Conservation (phyloP, 92 coral and sea anemone genomes). For the Palythoa heliodiscus region DNA sequence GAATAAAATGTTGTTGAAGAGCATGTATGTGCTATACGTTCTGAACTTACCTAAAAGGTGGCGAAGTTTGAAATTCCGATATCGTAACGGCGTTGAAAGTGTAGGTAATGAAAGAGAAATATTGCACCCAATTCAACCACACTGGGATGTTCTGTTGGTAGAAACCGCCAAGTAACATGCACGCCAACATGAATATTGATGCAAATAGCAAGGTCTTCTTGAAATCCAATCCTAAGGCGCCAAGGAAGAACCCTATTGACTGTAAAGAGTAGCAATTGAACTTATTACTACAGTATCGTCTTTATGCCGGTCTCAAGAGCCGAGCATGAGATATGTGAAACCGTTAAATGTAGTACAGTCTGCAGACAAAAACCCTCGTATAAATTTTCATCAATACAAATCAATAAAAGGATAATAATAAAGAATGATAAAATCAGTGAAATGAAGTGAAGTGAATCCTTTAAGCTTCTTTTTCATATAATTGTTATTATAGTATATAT, state of each 20-base stretch:
- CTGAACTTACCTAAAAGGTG: constrained; percentile 63
- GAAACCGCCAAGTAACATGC: constrained; percentile 92
- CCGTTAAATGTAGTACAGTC: not conserved
- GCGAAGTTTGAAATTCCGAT: constrained; percentile 75
- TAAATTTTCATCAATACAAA: too few relatives aligned
- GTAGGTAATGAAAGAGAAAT: constrained; percentile 68
- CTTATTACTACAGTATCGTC: not conserved
- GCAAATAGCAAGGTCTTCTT: constrained; percentile 82
- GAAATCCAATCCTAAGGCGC: constrained; percentile 87
- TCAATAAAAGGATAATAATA: too few relatives aligned
- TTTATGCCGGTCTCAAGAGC: too few relatives aligned
- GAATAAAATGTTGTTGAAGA: too few relatives aligned
- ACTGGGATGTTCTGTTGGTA: constrained; percentile 81
- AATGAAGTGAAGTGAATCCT: too few relatives aligned
- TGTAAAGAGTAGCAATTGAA: constrained; percentile 6
- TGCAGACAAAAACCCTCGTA: not conserved
- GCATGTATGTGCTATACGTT: too few relatives aligned
- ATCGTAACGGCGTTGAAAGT: constrained; percentile 71
- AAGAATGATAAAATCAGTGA: too few relatives aligned
- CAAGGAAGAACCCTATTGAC: constrained; percentile 89
- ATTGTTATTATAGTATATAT: too few relatives aligned
- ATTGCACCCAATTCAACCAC: constrained; percentile 84
- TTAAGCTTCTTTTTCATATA: too few relatives aligned
- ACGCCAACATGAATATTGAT: constrained; percentile 65
- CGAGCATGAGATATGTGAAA: too few relatives aligned